Evolutionary conservation across 2,113 vertebrate genomes (phyloP).

Genomic region (Apodemus speciosus): DNA sequence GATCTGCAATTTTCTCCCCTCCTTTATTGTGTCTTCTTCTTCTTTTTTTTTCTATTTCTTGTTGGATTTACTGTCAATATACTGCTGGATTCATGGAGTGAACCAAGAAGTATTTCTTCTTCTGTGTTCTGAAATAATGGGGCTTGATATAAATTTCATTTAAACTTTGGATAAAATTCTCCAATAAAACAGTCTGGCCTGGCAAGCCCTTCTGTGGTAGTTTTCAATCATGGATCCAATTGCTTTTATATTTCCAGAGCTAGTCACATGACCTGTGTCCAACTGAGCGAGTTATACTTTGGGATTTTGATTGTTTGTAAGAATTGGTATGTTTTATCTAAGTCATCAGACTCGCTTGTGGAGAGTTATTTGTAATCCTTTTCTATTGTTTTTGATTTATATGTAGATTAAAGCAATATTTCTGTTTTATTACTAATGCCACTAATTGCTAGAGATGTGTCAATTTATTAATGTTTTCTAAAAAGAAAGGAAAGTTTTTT

Average conservation of each 20-base stretch:
- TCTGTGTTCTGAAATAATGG: background rate
- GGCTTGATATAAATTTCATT: background rate
- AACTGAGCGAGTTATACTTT: background rate
- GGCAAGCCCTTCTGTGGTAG: background rate
- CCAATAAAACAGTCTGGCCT: background rate
- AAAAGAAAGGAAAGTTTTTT: background rate
- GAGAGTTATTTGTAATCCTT: background rate
- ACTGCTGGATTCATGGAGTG: background rate
- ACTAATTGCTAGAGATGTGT: background rate
- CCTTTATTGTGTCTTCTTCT: background rate
- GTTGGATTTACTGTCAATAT: background rate
- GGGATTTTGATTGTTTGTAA: background rate
- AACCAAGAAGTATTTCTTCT: background rate
- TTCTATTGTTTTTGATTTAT: background rate
- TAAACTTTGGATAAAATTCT: constrained; percentile 23
- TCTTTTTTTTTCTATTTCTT: background rate
- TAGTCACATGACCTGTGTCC: background rate
- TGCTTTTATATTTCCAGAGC: background rate
- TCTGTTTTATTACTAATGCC: background rate
- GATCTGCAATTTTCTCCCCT: background rate
- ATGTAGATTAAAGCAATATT: background rate
- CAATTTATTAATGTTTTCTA: background rate
- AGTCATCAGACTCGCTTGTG: background rate
- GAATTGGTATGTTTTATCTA: background rate
- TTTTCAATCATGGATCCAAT: constrained; percentile 20